Conservation (phyloP, 2,797 vertebrate genomes). For the Melanotaenia trifasciata region DNA sequence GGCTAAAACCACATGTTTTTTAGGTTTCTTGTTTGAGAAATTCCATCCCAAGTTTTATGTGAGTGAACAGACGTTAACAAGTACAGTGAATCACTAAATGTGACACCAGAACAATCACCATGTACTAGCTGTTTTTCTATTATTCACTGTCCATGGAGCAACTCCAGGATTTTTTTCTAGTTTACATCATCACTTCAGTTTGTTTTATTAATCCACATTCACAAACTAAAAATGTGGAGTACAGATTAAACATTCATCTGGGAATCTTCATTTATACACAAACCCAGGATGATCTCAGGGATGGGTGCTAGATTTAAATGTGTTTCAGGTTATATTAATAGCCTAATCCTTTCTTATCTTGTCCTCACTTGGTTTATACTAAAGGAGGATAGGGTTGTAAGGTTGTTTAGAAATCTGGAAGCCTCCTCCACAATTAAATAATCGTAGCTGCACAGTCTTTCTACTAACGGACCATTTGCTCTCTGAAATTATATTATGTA, state of each 20-base stretch:
- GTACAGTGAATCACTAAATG: constrained; percentile 55
- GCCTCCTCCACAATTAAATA: background rate
- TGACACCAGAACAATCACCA: constrained; percentile 52
- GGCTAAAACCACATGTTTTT: background rate
- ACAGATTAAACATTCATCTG: background rate
- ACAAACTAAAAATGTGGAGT: constrained; percentile 23
- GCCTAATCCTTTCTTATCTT: background rate
- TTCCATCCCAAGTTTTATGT: constrained; percentile 18
- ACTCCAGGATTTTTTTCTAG: constrained; percentile 49
- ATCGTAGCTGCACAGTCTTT: background rate
- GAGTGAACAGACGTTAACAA: constrained; percentile 19
- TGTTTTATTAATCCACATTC: constrained; percentile 33
- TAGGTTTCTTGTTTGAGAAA: constrained; percentile 13
- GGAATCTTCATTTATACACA: background rate
- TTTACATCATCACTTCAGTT: constrained; percentile 50
- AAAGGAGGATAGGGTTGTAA: background rate
- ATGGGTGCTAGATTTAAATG: background rate
- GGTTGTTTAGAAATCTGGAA: background rate
- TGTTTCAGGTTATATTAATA: background rate
- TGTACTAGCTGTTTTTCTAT: constrained; percentile 56
- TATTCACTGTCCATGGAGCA: constrained; percentile 62
- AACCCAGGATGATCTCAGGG: background rate
- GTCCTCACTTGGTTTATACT: background rate
- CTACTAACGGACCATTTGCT: background rate
- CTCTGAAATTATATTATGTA: background rate